Percentiles rank a stretch among this genome's conserved stretches.
These are phyloP conservation scores for Spodoptera frugiperda DNA, from an alignment of 1,140 invertebrate species.

Conservation along the genomic window DNA sequence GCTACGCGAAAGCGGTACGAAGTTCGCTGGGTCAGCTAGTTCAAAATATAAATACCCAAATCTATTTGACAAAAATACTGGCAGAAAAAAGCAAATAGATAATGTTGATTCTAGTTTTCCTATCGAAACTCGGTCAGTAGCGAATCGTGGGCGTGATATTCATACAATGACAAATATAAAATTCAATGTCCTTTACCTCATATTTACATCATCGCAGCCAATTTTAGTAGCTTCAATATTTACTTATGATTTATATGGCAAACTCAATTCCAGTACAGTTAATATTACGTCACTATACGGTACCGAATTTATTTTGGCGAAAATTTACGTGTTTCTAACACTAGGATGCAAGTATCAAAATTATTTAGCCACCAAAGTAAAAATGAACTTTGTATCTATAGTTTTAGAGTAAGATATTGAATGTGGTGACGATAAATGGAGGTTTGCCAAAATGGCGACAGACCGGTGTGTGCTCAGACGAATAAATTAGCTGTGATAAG, in stretches of 20 bases:
- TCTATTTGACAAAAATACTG: no score
- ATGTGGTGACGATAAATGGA: constrained; percentile 60
- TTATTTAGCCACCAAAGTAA: background rate
- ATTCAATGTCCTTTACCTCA: constrained; percentile 56
- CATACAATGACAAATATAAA: constrained; percentile 17
- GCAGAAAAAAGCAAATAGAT: no score
- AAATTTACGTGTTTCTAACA: constrained; percentile 79
- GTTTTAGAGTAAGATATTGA: constrained; percentile 54
- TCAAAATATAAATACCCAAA: no score
- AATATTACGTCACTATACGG: constrained; percentile 75
- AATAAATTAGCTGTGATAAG: constrained; percentile 86
- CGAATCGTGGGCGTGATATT: background rate
- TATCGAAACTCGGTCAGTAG: no score
- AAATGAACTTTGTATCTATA: constrained; percentile 53
- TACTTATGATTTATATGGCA: constrained; percentile 66
- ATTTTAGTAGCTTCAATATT: constrained; percentile 62
- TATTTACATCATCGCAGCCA: constrained; percentile 43
- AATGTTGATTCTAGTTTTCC: no score
- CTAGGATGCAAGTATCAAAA: constrained; percentile 58
- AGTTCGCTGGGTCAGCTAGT: no score
- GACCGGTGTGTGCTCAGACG: constrained; percentile 81
- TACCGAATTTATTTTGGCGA: constrained; percentile 82
- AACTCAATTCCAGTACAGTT: constrained; percentile 62
- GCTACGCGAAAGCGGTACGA: no score
- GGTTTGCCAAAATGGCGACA: constrained; percentile 80